A percentile compares a stretch with the other conserved stretches of the same genome.
Conservation (phyloP, 2,113 vertebrate genomes). For the Thamnophis sirtalis region DNA sequence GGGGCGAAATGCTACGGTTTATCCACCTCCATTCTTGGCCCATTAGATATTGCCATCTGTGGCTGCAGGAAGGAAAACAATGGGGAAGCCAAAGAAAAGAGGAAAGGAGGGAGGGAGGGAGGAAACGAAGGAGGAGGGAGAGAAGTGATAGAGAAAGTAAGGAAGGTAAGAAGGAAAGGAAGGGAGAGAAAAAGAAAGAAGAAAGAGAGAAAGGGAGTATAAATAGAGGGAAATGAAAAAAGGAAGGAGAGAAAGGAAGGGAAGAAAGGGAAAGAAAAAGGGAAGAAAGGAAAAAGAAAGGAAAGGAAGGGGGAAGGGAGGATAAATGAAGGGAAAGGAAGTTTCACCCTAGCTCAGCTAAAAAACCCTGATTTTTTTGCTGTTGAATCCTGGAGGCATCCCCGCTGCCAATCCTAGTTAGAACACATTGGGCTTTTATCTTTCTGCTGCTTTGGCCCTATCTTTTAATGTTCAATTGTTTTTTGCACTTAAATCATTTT, state of each 20-base stretch:
- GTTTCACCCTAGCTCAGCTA: not conserved
- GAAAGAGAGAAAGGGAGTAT: too few species aligned
- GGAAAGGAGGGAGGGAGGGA: not conserved
- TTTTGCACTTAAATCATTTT: too few species aligned
- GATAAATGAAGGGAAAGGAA: not conserved
- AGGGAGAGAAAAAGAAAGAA: too few species aligned
- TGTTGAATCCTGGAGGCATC: not conserved
- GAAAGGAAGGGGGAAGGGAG: not conserved
- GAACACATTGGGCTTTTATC: not conserved
- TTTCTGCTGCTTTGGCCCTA: not conserved
- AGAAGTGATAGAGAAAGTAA: too few species aligned
- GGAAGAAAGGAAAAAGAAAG: too few species aligned
- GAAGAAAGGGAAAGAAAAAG: not conserved
- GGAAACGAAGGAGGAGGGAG: too few species aligned
- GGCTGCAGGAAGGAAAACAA: not conserved
- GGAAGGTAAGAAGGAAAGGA: rapidly evolving
- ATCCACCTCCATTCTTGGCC: not conserved
- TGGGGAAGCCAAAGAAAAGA: not conserved
- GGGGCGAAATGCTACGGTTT: not conserved
- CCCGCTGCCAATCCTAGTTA: not conserved
- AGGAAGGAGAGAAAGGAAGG: not conserved
- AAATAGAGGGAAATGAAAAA: too few species aligned
- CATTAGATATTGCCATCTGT: not conserved
- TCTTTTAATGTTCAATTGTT: not conserved
- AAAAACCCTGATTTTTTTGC: not conserved